phyloP scores from a whole-genome alignment of 2,888 invertebrate species.

The Terebella lapidaria region DNA sequence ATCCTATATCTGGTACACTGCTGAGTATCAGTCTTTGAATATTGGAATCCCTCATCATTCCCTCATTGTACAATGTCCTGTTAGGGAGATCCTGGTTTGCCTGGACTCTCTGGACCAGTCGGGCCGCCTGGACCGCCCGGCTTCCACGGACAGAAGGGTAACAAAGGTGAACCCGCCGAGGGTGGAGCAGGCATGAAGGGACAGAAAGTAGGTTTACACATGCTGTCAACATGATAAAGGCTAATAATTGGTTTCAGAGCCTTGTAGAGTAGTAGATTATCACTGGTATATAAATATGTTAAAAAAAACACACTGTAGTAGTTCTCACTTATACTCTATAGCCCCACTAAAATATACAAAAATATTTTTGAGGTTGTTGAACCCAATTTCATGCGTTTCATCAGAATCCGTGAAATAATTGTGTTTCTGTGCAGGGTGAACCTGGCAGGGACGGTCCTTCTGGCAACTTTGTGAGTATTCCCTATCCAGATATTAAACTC shows the following conservation, averaged over 20 bases:
- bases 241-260: not conserved
- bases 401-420: too few relatives aligned
- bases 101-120: slow-evolving; percentile 41
- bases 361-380: too few relatives aligned
- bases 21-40: too few relatives aligned
- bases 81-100: slow-evolving; percentile 37
- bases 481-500: not conserved
- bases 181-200: slow-evolving; percentile 53
- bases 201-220: slow-evolving; percentile 30
- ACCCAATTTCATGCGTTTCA: too few relatives aligned
- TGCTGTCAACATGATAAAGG: not conserved
- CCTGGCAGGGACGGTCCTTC: not conserved
- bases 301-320: too few relatives aligned
- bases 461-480: not conserved
- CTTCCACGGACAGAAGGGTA: slow-evolving; percentile 35
- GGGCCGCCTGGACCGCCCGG: slow-evolving; percentile 44
- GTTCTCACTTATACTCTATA: too few relatives aligned
- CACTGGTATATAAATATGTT: too few relatives aligned
- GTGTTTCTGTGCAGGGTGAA: not conserved
- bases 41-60: too few relatives aligned
- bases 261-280: too few relatives aligned
- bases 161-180: slow-evolving; percentile 59
- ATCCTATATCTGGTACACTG: too few relatives aligned
- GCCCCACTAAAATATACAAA: too few relatives aligned
- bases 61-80: too few relatives aligned